A percentile compares a stretch with the other conserved stretches of the same genome.
phyloP scores from a whole-genome alignment of 2,888 invertebrate species.

The Carabus problematicus region DNA sequence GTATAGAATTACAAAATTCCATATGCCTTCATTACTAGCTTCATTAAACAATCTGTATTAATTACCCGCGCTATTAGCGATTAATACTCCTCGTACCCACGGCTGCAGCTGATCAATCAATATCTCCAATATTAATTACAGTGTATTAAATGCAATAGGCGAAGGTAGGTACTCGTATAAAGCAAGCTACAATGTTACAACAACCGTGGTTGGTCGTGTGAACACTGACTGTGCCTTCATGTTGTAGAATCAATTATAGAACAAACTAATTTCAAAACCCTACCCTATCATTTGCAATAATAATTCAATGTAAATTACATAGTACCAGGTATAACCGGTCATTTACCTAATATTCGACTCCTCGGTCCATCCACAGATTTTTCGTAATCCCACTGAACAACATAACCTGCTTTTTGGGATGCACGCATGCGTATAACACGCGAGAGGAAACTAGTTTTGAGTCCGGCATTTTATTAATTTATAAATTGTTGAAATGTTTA shows the following conservation, averaged over 20 bases:
- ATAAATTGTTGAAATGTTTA: no score
- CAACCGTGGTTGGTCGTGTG: no score
- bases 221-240: background rate
- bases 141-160: conserved; percentile 27
- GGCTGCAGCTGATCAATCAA: conserved; percentile 21
- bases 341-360: conserved; percentile 35
- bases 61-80: no score
- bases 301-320: conserved; percentile 38
- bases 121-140: conserved; percentile 31
- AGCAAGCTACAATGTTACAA: no score
- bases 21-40: no score
- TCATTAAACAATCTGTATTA: no score
- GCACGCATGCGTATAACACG: background rate
- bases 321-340: conserved; percentile 10
- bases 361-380: conserved; percentile 1
- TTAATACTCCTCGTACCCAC: no score
- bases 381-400: background rate
- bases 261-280: conserved; percentile 35
- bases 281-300: conserved; percentile 40
- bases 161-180: background rate
- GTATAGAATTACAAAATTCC: no score
- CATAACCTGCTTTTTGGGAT: background rate
- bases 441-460: background rate
- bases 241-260: conserved; percentile 35
- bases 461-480: background rate